Base-by-base conservation (phyloP, 2,797 vertebrate species). In the Euthynnus affinis region DNA sequence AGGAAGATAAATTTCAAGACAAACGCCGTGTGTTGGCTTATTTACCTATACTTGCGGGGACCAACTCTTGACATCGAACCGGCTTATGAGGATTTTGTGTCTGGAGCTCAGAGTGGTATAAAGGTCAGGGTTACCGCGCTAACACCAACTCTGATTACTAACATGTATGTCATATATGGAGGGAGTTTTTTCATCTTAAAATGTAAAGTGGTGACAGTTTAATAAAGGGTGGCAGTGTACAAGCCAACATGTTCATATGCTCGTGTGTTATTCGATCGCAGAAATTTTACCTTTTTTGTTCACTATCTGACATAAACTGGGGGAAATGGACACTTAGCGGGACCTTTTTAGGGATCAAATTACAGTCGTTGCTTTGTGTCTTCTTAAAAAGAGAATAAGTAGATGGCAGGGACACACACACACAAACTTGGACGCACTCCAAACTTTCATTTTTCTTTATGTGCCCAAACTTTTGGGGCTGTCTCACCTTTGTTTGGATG, bases 1-100 rank as follows among this genome's bases (percentile, higher is more conserved):
- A 56, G 74, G 55, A 66, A 57, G 55, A 51, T 64, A 63, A 73
- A 76, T 63, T 60, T 42, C 9, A 66, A 29, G 23, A 52, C n/a
- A n/a, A n/a, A n/a, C n/a, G 6, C 53, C 3, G 20, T 29, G 58
- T 34, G 3, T 9, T 15, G 17, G 44, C 32, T 46, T n/a, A 6
- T 57, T 81, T 14, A 62, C 15, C 8, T 37, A 13, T 15, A 13
- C 25, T 59, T 55, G 27, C 3, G 59, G 44, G 46, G n/a, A 44
- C 34, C 0, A 6, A 27, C 15, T 18, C 6, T 37, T 22, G 34
- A 10, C 14, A 20, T 40, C 20, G 5, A 6, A 25, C 23, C 20
- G 46, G 27, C 2, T 34, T 23, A 20, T 14, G 20, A 51, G 22
- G 23, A 42, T 51, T 5, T 27, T 40, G 18, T 22, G 34, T 25